Evolutionary conservation across 2,888 invertebrate species (phyloP).

Genomic region (Entomobrya proxima): DNA sequence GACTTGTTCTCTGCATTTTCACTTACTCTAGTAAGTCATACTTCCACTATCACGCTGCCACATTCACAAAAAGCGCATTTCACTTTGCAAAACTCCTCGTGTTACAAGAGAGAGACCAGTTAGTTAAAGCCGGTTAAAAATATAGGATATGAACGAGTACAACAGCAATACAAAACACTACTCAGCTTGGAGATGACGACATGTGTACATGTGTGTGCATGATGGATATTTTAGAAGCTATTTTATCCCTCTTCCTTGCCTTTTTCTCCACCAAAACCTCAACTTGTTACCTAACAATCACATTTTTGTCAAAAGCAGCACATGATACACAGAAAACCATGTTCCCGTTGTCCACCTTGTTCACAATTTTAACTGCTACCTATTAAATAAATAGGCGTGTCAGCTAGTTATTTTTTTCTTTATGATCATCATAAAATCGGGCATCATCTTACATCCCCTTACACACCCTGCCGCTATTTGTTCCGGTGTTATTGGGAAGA

Average conservation of each 20-base stretch:
- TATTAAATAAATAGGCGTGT: background rate
- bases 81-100: background rate
- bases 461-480: background rate
- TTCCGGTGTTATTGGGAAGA: background rate
- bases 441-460: background rate
- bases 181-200: constrained; percentile 13
- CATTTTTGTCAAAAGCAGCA: background rate
- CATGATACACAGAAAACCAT: background rate
- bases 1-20: no score
- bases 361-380: background rate
- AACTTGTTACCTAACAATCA: constrained; percentile 2
- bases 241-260: background rate
- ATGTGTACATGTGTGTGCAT: background rate
- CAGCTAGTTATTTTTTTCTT: background rate
- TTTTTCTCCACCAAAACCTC: background rate
- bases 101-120: background rate
- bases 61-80: background rate
- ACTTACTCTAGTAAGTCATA: background rate
- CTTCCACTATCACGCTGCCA: background rate
- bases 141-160: background rate
- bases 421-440: background rate
- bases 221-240: background rate
- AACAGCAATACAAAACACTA: background rate
- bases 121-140: background rate
- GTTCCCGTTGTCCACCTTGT: background rate